Conservation (phyloP, 2,888 invertebrate species). For the Drosophila greeni region DNA sequence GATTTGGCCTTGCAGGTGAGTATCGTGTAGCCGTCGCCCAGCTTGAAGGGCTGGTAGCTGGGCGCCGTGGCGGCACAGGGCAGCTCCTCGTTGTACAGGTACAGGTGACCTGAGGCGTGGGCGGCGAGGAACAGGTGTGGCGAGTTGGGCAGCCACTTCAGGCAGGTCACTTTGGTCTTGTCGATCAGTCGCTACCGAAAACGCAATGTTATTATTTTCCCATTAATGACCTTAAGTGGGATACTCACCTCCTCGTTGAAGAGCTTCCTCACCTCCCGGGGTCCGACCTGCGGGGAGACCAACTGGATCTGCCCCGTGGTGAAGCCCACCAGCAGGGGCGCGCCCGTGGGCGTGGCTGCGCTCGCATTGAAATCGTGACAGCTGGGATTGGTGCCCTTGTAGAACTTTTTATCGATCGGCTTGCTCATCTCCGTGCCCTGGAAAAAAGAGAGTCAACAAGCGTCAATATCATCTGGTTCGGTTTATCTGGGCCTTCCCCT, state of each 20-base stretch:
- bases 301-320: conserved; percentile 99
- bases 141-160: conserved; percentile 98
- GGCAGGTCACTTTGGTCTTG: conserved; percentile 88
- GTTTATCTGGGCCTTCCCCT: conserved; percentile 7
- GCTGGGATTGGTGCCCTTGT: conserved; percentile 99
- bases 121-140: conserved; percentile 95
- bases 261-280: conserved; percentile 96
- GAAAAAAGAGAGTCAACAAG: conserved; percentile 32
- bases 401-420: conserved; percentile 98
- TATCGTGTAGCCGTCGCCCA: conserved; percentile 95
- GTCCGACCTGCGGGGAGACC: conserved; percentile 98
- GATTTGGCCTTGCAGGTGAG: conserved; percentile 98
- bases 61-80: conserved; percentile 94
- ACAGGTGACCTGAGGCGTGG: conserved; percentile 97
- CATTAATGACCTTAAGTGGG: not conserved
- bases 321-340: conserved; percentile 96
- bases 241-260: conserved; percentile 95
- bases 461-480: conserved; percentile 19
- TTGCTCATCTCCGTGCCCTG: conserved; percentile 97
- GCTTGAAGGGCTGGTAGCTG: conserved; percentile 96
- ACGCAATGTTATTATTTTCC: not conserved
- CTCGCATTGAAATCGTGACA: conserved; percentile 98
- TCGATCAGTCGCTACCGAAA: conserved; percentile 78
- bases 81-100: conserved; percentile 97
- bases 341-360: conserved; percentile 89